These are phyloP conservation scores for Sander vitreus DNA, from an alignment of 2,113 vertebrate species.

Conservation along the genomic window DNA sequence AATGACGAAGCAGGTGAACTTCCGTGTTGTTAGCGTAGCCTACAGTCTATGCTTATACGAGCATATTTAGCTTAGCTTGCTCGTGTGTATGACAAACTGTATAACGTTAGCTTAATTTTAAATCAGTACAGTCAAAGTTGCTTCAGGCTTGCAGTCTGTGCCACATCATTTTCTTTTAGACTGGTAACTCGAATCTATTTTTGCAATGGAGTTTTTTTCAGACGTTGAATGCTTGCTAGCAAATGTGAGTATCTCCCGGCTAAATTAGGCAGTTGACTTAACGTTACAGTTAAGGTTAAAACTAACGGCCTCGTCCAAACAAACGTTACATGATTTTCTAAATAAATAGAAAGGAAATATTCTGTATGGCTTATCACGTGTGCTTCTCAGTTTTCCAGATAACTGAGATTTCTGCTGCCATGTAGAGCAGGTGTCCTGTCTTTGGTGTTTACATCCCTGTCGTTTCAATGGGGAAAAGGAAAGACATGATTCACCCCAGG, in stretches of 20 bases:
- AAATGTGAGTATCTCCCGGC: too few species aligned
- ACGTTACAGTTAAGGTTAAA: background rate
- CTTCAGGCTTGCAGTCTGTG: background rate
- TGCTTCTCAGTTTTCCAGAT: background rate
- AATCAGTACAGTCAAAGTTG: background rate
- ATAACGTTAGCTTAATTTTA: background rate
- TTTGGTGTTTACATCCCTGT: background rate
- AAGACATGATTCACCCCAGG: conserved; percentile 85
- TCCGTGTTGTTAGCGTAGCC: conserved; percentile 41
- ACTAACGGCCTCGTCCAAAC: background rate
- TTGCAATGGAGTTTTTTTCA: background rate
- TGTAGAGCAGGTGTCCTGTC: conserved; percentile 38
- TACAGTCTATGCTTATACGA: too few species aligned
- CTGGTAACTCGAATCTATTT: background rate
- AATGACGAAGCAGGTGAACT: background rate
- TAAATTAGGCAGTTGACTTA: background rate
- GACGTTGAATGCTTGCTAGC: too few species aligned
- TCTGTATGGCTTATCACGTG: background rate
- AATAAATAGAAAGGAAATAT: too few species aligned
- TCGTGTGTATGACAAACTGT: background rate
- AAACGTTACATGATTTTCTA: too few species aligned
- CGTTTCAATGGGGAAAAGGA: conserved; percentile 85
- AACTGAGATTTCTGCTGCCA: conserved; percentile 9
- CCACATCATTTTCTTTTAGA: background rate
- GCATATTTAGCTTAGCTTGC: background rate